These are phyloP conservation scores for Himalopsyche anomala DNA, from an alignment of 2,888 invertebrate species.

Conservation along the genomic window DNA sequence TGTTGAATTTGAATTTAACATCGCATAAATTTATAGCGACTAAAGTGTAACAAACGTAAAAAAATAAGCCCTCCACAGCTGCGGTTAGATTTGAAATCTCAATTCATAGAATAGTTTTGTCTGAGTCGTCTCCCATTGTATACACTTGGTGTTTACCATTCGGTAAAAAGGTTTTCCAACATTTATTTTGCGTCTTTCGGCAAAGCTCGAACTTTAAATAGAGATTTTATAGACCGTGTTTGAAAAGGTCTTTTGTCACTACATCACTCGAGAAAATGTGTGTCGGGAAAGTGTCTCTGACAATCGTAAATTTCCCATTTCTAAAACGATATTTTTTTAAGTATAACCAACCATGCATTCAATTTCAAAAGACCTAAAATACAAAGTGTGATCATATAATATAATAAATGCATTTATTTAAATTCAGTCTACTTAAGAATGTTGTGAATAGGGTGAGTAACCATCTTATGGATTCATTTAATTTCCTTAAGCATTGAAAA, in stretches of 20 bases:
- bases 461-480: too few species aligned
- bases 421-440: too few species aligned
- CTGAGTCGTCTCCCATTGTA: background rate
- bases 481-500: too few species aligned
- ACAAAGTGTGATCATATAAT: too few species aligned
- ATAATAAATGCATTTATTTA: too few species aligned
- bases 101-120: conserved; percentile 19
- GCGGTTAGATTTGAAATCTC: background rate
- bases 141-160: conserved; percentile 11
- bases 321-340: background rate
- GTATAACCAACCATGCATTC: too few species aligned
- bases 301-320: background rate
- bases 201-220: conserved; percentile 10
- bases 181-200: conserved; percentile 11
- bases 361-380: too few species aligned
- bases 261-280: background rate
- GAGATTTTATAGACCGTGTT: conserved; percentile 42
- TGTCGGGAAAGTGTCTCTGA: background rate
- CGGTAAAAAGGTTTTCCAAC: conserved; percentile 20
- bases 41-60: too few species aligned
- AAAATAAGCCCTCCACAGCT: too few species aligned
- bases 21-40: too few species aligned
- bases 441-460: too few species aligned
- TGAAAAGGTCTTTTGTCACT: conserved; percentile 29
- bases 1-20: too few species aligned